Percentiles rank a stretch among this genome's conserved stretches.
These are phyloP conservation scores for Genyomyrus donnyi DNA, from an alignment of 2,113 vertebrate species.

Conservation along the genomic window DNA sequence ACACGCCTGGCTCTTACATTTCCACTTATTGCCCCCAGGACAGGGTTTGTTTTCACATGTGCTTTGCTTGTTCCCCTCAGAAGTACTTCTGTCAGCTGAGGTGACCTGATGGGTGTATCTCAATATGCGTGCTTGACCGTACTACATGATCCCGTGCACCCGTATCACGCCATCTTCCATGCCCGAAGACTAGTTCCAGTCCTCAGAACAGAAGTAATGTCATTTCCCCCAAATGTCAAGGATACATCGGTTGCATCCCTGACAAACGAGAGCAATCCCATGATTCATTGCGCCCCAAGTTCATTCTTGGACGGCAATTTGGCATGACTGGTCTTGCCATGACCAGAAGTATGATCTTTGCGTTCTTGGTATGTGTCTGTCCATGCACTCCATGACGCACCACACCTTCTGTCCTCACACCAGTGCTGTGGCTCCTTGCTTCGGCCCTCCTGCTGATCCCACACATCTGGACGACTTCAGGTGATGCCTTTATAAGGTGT, in stretches of 20 bases:
- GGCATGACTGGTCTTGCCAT: not conserved
- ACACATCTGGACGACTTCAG: not conserved
- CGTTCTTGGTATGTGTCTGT: not conserved
- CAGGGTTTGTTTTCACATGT: not conserved
- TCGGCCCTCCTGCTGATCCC: not conserved
- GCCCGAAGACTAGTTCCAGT: not conserved
- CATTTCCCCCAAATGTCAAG: not conserved
- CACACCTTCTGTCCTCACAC: not conserved
- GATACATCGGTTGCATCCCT: not conserved
- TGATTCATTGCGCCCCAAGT: not conserved
- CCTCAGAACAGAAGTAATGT: not conserved
- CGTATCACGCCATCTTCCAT: not conserved
- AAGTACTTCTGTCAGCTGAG: not conserved
- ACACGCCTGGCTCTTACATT: not conserved
- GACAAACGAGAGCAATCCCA: not conserved
- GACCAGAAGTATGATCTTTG: not conserved
- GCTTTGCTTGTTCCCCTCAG: not conserved
- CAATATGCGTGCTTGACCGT: not conserved
- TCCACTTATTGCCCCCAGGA: not conserved
- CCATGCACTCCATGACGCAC: not conserved
- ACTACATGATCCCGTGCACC: too few species aligned
- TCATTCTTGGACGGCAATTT: not conserved
- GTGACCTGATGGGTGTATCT: not conserved
- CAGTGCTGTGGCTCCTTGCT: not conserved
- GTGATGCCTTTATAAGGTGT: not conserved